Evolutionary conservation across 2,797 vertebrate genomes (phyloP).

Genomic region (Myioborus melanocephalus): DNA sequence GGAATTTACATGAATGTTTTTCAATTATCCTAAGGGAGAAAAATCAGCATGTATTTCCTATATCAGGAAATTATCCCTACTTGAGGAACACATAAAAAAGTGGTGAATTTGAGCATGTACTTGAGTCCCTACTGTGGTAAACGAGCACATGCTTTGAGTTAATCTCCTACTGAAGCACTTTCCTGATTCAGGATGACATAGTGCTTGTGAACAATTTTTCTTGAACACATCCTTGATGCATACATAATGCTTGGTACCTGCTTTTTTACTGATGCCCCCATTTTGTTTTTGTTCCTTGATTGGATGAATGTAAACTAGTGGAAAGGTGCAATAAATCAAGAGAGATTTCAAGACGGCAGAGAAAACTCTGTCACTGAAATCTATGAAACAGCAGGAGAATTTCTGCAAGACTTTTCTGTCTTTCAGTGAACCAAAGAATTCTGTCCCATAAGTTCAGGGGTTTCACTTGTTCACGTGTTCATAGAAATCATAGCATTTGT

Average conservation of each 20-base stretch:
- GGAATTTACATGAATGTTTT: constrained; percentile 44
- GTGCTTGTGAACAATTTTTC: constrained; percentile 61
- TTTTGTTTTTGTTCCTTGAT: constrained; percentile 56
- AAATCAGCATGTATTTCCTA: constrained; percentile 48
- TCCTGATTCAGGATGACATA: constrained; percentile 53
- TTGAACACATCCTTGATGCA: constrained; percentile 42
- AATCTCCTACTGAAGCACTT: constrained; percentile 56
- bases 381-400: not conserved
- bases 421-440: not conserved
- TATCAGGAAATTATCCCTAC: constrained; percentile 40
- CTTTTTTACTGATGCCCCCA: constrained; percentile 20
- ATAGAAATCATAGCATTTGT: not conserved
- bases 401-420: not conserved
- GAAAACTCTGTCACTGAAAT: constrained; percentile 26
- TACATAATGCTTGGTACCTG: constrained; percentile 36
- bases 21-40: constrained; percentile 35
- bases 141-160: constrained; percentile 51
- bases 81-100: constrained; percentile 41
- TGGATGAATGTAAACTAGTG: constrained; percentile 56
- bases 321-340: constrained; percentile 65
- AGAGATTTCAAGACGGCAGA: constrained; percentile 16
- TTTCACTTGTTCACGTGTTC: not conserved
- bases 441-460: not conserved
- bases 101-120: constrained; percentile 23
- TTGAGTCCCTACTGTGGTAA: constrained; percentile 24